Conservation (phyloP, 2,797 vertebrate species). For the Selene dorsalis region DNA sequence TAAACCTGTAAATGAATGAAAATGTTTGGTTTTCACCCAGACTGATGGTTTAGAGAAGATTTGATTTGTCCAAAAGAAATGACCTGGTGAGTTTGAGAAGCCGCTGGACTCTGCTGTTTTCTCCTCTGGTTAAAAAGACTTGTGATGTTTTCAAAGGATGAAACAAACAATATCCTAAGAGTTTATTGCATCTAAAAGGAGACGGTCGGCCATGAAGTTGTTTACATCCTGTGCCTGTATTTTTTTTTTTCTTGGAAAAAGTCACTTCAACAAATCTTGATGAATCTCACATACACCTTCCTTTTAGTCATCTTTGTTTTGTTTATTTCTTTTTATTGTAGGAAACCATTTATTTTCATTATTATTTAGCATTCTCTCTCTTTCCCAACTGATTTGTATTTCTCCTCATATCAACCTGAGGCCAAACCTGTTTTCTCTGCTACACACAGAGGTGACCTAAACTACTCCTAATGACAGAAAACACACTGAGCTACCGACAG, state of each 20-base stretch:
- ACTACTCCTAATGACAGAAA: not conserved
- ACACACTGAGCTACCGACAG: not conserved
- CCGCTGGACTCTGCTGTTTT: not conserved
- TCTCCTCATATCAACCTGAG: not conserved
- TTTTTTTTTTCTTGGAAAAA: not conserved
- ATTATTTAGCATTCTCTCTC: not conserved
- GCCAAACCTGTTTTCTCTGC: not conserved
- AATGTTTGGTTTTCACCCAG: not conserved
- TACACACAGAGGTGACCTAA: not conserved
- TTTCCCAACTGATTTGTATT: not conserved
- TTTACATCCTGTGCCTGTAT: not conserved
- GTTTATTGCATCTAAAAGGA: not conserved
- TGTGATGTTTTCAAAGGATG: not conserved
- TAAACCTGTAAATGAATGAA: not conserved
- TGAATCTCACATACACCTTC: not conserved
- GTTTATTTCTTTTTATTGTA: not conserved
- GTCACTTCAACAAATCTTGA: not conserved
- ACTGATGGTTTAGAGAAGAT: not conserved
- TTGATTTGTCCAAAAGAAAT: slow-evolving; percentile 19
- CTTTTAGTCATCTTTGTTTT: not conserved
- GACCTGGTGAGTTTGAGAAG: not conserved
- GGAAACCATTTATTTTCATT: not conserved
- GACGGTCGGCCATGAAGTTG: not conserved
- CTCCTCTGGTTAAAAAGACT: not conserved
- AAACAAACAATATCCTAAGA: not conserved